Conservation (phyloP, 2,888 invertebrate species). For the Strigamia maritima region DNA sequence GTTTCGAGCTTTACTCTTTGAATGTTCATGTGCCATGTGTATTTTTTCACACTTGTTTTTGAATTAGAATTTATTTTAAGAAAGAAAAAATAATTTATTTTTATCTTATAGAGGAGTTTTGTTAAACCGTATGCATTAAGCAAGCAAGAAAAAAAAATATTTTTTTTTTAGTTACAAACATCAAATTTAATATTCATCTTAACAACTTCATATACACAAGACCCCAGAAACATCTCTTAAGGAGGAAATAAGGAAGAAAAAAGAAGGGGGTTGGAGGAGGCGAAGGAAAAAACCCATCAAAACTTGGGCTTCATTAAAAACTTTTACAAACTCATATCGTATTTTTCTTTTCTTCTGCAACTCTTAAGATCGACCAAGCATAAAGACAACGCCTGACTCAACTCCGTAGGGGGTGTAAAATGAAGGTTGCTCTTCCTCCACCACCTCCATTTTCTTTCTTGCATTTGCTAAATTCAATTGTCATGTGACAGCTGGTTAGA, state of each 20-base stretch:
- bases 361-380: slow-evolving; percentile 27
- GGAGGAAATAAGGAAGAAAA: background rate
- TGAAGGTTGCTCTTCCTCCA: slow-evolving; percentile 20
- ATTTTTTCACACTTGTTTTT: too few relatives aligned
- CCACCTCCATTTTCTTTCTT: slow-evolving; percentile 25
- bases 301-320: slow-evolving; percentile 27
- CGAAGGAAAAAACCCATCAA: background rate
- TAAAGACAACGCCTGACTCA: slow-evolving; percentile 29
- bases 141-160: background rate
- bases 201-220: background rate
- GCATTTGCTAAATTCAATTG: slow-evolving; percentile 27
- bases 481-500: slow-evolving; percentile 29
- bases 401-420: slow-evolving; percentile 27
- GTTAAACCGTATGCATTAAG: background rate
- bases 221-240: background rate
- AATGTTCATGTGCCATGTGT: too few relatives aligned
- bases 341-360: slow-evolving; percentile 15
- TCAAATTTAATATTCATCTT: slow-evolving; percentile 27
- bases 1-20: too few relatives aligned
- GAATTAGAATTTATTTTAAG: too few relatives aligned
- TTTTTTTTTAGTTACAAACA: slow-evolving; percentile 6
- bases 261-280: background rate
- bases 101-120: background rate
- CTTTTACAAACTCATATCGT: slow-evolving; percentile 29
- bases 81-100: background rate